Evolutionary conservation across 2,888 invertebrate species (phyloP).

Genomic region (Drosophila fulvimacula): DNA sequence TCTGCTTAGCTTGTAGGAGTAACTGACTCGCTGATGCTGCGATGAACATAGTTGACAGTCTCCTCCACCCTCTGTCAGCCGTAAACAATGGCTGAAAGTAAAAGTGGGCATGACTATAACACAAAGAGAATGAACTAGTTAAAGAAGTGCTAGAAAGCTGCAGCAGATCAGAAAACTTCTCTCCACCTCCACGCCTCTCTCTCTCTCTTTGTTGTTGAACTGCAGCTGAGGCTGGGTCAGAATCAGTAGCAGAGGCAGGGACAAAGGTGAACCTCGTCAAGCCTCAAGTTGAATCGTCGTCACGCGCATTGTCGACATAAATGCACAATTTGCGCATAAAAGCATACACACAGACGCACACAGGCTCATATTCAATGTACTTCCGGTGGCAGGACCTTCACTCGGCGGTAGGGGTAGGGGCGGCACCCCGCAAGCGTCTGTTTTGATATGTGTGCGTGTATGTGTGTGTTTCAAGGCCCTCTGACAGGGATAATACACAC

Average conservation of each 20-base stretch:
- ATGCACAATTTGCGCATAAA: conserved; percentile 80
- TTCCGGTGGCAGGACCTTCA: conserved; percentile 76
- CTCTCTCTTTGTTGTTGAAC: conserved; percentile 22
- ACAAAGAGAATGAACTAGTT: conserved; percentile 5
- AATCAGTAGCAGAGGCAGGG: conserved; percentile 7
- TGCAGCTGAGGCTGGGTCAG: conserved; percentile 18
- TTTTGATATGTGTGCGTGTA: conserved; percentile 44
- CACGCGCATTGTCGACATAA: conserved; percentile 73
- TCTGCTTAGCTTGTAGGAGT: conserved; percentile 13
- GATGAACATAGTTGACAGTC: conserved; percentile 54
- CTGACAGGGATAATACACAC: conserved; percentile 81
- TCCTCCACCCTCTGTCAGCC: conserved; percentile 38
- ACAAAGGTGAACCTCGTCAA: conserved; percentile 37
- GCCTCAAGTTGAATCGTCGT: conserved; percentile 60
- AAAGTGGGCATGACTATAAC: conserved; percentile 51
- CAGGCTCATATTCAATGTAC: conserved; percentile 70
- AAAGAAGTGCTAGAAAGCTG: conserved; percentile 9
- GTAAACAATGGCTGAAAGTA: conserved; percentile 53
- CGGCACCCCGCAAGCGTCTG: conserved; percentile 31
- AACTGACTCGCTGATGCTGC: conserved; percentile 2
- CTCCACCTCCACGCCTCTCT: background rate
- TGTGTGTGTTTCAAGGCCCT: conserved; percentile 72
- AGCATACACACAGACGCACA: conserved; percentile 56
- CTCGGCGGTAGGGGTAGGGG: conserved; percentile 4
- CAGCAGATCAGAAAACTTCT: conserved; percentile 20